These are phyloP conservation scores for Erythrolamprus reginae DNA, from an alignment of 2,113 vertebrate genomes.

Conservation along the genomic window DNA sequence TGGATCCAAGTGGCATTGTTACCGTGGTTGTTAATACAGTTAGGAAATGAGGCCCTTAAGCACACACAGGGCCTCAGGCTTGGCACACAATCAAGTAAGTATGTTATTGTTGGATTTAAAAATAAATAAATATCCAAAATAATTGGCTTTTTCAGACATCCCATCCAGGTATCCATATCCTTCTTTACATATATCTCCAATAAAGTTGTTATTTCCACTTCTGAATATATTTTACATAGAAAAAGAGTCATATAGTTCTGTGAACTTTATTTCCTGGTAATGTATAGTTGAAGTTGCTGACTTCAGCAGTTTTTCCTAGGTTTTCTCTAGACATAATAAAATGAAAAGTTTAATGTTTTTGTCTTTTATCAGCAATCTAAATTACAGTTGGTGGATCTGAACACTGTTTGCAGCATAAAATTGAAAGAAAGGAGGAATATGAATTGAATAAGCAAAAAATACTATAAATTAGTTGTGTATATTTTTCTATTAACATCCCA, in stretches of 20 bases:
- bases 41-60: not conserved
- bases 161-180: too few relatives aligned
- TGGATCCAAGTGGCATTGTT: not conserved
- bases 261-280: not conserved
- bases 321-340: not conserved
- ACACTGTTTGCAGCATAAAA: not conserved
- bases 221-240: not conserved
- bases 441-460: not conserved
- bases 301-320: not conserved
- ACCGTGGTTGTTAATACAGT: not conserved
- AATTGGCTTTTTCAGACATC: not conserved
- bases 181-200: not conserved
- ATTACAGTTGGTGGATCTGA: not conserved
- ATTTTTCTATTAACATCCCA: not conserved
- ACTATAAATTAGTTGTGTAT: not conserved
- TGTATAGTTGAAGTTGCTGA: not conserved
- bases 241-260: not conserved
- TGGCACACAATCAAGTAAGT: not conserved
- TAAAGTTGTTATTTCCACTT: not conserved
- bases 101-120: too few relatives aligned
- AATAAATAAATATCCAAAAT: too few relatives aligned
- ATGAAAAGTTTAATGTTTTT: not conserved
- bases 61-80: not conserved
- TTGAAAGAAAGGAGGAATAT: not conserved
- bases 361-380: not conserved